These are phyloP conservation scores for Hyposoter dolosus DNA, from an alignment of 2,888 invertebrate species.

Conservation along the genomic window DNA sequence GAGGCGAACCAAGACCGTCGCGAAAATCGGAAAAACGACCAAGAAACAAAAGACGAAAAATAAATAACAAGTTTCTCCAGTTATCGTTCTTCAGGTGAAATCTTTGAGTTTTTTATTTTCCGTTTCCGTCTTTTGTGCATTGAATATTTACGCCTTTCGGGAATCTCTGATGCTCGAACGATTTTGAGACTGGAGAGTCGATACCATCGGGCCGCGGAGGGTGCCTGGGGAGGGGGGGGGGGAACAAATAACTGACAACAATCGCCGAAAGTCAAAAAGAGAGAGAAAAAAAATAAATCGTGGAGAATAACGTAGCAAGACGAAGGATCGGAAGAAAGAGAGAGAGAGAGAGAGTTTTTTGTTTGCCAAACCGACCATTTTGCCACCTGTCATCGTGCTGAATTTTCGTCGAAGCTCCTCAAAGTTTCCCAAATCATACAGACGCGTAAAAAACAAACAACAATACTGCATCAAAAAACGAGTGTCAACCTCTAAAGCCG, in stretches of 20 bases:
- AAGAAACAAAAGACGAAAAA: conserved; percentile 39
- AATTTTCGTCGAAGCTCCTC: not conserved
- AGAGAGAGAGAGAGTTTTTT: not conserved
- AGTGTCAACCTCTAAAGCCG: not conserved
- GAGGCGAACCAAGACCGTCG: conserved; percentile 71
- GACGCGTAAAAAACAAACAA: not conserved
- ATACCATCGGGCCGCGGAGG: conserved; percentile 2
- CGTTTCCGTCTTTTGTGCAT: not conserved
- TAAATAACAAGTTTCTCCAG: not conserved
- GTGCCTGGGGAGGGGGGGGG: not conserved
- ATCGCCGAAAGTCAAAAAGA: conserved; percentile 3
- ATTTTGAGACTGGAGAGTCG: conserved; percentile 34
- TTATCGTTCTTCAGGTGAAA: not conserved
- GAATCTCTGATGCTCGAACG: conserved; percentile 17
- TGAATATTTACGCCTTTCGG: conserved; percentile 1
- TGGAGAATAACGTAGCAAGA: not conserved
- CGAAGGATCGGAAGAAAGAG: not conserved
- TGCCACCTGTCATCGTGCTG: conserved; percentile 14
- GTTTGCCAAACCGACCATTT: conserved; percentile 2
- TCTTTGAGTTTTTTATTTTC: not conserved
- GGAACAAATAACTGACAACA: conserved; percentile 22
- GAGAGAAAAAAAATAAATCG: not conserved
- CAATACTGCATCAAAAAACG: not conserved
- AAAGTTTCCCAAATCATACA: not conserved
- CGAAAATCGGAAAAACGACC: conserved; percentile 52